A percentile compares a stretch with the other conserved stretches of the same genome.
Conservation (phyloP, 2,797 vertebrate species). For the Hydrolagus colliei region DNA sequence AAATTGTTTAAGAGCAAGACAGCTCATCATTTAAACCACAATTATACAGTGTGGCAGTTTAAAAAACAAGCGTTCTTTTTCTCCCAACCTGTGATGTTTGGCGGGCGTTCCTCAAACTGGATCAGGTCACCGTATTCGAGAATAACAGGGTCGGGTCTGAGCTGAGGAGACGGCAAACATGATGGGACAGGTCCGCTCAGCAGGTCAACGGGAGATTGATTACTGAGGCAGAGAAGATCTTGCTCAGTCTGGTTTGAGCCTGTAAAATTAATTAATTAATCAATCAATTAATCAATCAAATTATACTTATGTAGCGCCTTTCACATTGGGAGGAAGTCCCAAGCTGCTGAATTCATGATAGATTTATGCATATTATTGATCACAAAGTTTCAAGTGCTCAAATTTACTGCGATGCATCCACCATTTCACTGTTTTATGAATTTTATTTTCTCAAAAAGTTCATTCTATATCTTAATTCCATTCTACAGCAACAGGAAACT, state of each 20-base stretch:
- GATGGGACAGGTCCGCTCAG: slow-evolving; percentile 89
- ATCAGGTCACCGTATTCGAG: slow-evolving; percentile 75
- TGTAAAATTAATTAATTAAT: slow-evolving; percentile 36
- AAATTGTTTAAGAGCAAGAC: too few relatives aligned
- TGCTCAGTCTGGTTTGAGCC: slow-evolving; percentile 58
- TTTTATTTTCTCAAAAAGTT: too few relatives aligned
- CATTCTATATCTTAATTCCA: background rate
- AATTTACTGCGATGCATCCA: too few relatives aligned
- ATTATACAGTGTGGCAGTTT: background rate
- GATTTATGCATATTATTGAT: too few relatives aligned
- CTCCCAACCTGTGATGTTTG: slow-evolving; percentile 24
- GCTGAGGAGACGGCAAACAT: slow-evolving; percentile 86
- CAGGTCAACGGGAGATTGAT: slow-evolving; percentile 73
- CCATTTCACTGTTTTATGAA: too few relatives aligned
- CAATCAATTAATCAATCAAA: too few relatives aligned
- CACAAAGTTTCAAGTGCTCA: too few relatives aligned
- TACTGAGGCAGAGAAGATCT: slow-evolving; percentile 70
- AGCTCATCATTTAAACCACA: too few relatives aligned
- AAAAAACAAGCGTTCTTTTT: slow-evolving; percentile 32
- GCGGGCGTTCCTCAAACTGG: slow-evolving; percentile 70
- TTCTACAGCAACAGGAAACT: slow-evolving; percentile 11
- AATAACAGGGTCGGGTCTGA: slow-evolving; percentile 78
- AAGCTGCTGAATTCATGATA: too few relatives aligned
- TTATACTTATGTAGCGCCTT: too few relatives aligned
- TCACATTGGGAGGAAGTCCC: too few relatives aligned